Evolutionary conservation across 2,113 vertebrate genomes (phyloP).

Genomic region (Chelonoidis abingdonii): DNA sequence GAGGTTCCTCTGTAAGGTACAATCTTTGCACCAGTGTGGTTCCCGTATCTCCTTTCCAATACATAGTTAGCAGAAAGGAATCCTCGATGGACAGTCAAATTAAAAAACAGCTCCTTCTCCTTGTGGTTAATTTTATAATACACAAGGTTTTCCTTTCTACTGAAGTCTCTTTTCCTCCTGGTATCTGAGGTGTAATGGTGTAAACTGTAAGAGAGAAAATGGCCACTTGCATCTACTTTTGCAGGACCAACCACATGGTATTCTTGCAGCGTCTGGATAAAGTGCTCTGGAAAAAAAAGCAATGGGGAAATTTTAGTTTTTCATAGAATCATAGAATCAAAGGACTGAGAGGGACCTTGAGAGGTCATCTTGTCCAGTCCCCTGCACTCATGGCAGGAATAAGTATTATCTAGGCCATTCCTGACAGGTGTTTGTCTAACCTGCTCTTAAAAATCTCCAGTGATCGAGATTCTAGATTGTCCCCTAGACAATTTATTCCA

Average conservation of each 20-base stretch:
- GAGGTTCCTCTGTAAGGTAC: conserved; percentile 23
- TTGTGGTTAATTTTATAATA: conserved; percentile 87
- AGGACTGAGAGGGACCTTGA: no score
- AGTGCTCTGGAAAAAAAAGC: conserved; percentile 75
- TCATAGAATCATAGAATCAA: no score
- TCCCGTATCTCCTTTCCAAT: conserved; percentile 86
- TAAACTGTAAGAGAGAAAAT: conserved; percentile 87
- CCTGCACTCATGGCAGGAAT: no score
- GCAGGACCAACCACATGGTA: conserved; percentile 87
- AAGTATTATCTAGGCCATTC: no score
- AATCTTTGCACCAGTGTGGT: conserved; percentile 76
- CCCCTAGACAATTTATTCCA: no score
- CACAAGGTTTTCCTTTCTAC: conserved; percentile 66
- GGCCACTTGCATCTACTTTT: conserved; percentile 83
- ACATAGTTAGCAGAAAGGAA: conserved; percentile 88
- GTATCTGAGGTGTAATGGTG: conserved; percentile 70
- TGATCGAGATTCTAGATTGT: no score
- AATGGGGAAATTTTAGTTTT: neutral
- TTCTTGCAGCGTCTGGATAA: conserved; percentile 77
- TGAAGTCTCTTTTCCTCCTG: conserved; percentile 81
- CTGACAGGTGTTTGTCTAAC: no score
- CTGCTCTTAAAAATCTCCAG: no score
- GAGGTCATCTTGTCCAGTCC: no score
- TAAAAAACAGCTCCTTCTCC: conserved; percentile 86
- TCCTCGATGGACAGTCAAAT: conserved; percentile 83